phyloP scores from a whole-genome alignment of 2,888 invertebrate genomes.

The Ophioninae sp. region DNA sequence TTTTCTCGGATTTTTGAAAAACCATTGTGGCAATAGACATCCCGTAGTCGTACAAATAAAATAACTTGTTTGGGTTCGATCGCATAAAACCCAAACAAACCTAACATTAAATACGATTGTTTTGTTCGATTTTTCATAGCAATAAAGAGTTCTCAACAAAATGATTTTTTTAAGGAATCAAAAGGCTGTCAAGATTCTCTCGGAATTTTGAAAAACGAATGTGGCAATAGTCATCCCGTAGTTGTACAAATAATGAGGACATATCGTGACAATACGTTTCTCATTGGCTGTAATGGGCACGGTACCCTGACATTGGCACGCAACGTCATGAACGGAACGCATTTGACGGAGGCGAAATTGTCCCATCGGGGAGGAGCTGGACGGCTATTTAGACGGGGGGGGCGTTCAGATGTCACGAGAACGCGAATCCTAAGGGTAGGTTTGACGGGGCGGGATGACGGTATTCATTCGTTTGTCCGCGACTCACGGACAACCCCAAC shows the following conservation, averaged over 20 bases:
- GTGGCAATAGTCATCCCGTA: background rate
- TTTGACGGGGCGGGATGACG: constrained; percentile 65
- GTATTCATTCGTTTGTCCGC: constrained; percentile 67
- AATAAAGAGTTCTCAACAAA: too few relatives aligned
- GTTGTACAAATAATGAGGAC: constrained; percentile 46
- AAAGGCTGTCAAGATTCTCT: too few relatives aligned
- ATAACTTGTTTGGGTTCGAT: too few relatives aligned
- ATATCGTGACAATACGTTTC: constrained; percentile 71
- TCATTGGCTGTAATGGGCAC: constrained; percentile 64
- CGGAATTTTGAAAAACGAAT: background rate
- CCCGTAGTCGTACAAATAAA: constrained; percentile 2
- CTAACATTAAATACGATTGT: too few relatives aligned
- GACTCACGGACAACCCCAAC: constrained; percentile 67
- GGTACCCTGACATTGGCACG: constrained; percentile 8
- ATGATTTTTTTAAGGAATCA: too few relatives aligned
- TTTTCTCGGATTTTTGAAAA: background rate
- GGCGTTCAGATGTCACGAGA: constrained; percentile 69
- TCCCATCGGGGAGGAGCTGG: constrained; percentile 62
- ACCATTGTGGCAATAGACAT: background rate
- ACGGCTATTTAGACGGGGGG: constrained; percentile 59
- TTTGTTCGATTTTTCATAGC: too few relatives aligned
- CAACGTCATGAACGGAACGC: constrained; percentile 27
- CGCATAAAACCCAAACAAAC: too few relatives aligned
- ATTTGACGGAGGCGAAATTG: constrained; percentile 66
- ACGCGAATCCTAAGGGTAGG: constrained; percentile 67